These are phyloP conservation scores for Tauraco erythrolophus DNA, from an alignment of 2,113 vertebrate species.

Conservation along the genomic window DNA sequence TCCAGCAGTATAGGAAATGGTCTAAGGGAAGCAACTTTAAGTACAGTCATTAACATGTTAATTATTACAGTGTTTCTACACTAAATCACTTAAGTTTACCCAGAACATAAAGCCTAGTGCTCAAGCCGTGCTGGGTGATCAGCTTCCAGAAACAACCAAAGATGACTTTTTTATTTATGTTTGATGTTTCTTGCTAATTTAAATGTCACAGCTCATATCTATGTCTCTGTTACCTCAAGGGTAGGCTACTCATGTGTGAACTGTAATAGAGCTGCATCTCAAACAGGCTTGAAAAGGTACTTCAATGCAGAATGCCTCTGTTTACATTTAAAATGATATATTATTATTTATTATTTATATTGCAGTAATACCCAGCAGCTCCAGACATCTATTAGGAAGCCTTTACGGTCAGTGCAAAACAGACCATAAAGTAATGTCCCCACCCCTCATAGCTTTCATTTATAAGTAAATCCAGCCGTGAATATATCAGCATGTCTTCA, in stretches of 20 bases:
- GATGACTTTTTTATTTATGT: constrained; percentile 48
- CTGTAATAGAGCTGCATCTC: constrained; percentile 37
- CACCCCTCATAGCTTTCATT: neutral
- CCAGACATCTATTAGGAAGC: constrained; percentile 26
- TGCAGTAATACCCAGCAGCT: constrained; percentile 6
- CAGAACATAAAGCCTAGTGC: neutral
- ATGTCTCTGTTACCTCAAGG: constrained; percentile 60
- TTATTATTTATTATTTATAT: constrained; percentile 63
- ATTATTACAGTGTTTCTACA: neutral
- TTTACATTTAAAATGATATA: constrained; percentile 57
- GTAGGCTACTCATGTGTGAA: constrained; percentile 60
- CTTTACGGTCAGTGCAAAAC: constrained; percentile 17
- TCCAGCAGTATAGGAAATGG: neutral
- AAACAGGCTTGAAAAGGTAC: constrained; percentile 4
- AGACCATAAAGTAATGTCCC: neutral
- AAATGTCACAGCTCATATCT: constrained; percentile 56
- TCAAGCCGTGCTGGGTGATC: neutral
- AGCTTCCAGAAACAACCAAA: constrained; percentile 36
- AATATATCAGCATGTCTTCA: neutral
- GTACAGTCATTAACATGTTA: neutral
- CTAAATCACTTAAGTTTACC: neutral
- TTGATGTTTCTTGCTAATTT: constrained; percentile 60
- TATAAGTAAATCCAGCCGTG: neutral
- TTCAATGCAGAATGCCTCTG: constrained; percentile 17
- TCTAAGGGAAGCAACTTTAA: neutral